Base-by-base conservation (phyloP, 2,888 invertebrate genomes). In the Myopa testacea region DNA sequence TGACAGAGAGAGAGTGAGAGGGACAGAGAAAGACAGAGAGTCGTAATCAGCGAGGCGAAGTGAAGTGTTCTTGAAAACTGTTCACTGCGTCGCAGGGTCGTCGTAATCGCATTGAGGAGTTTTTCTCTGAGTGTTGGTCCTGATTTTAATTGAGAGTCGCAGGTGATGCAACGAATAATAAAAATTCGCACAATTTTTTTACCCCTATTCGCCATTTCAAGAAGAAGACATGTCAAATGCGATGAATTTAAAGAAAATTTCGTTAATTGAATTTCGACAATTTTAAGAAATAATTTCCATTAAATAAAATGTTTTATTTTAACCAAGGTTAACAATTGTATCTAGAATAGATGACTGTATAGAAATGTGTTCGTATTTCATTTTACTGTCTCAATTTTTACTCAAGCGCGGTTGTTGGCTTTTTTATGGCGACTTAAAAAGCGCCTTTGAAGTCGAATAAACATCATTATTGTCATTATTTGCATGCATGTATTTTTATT, bases 51-150 rank as follows among this genome's bases (percentile, higher is more conserved):
- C 72, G 62, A 69, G 40, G 79, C 79, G 76, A 73, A 58, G 58
- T 78, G 58, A 76, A 79, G 79, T 78, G 76, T 76, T 65, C 80
- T 75, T 69, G 75, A 75, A 76, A 78, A 75, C 71, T 75, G 74
- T 77, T 78, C 78, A 76, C 71, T 63, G 52, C 78, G 73, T 45
- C 73, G 69, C 79, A 73, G 52, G 60, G 67, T 73, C 19, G 58
- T 62, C 55, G 14, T 3, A 50, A 52, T 40, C 62, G 45, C 75
- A 40, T 6, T 52, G 52, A 71, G 75, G 73, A 78, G 76, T 78
- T 77, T 80, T 78, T 78, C 78, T 78, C 78, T 80, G 78, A 80
- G 72, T 70, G 76, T 72, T 75, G 50, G 79, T 45, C 40, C 71
- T 55, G 70, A 70, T 70, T 70, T 70, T 70, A 70, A 70, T 70